These are phyloP conservation scores for Sus cebifrons DNA, from an alignment of 2,797 vertebrate genomes.

Conservation along the genomic window DNA sequence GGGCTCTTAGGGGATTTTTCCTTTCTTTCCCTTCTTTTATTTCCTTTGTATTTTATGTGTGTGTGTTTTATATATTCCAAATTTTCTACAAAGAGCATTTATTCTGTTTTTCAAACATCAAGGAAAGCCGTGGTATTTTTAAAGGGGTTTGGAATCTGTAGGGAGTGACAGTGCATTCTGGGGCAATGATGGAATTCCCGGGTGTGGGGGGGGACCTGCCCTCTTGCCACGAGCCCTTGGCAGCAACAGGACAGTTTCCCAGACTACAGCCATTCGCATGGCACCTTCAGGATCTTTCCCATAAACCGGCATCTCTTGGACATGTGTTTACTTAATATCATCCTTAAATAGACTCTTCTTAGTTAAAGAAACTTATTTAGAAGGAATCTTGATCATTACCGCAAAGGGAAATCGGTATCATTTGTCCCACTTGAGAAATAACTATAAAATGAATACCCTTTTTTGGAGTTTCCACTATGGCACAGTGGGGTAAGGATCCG, in stretches of 20 bases:
- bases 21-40: not conserved
- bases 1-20: not conserved
- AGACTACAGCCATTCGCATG: accelerated
- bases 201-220: not conserved
- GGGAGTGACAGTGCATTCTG: not conserved
- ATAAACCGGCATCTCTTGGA: not conserved
- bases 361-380: conserved; percentile 61
- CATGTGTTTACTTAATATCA: not conserved
- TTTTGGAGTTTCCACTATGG: not conserved
- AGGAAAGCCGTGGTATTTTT: not conserved
- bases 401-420: conserved; percentile 59
- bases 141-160: not conserved
- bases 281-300: not conserved
- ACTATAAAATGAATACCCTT: conserved; percentile 31
- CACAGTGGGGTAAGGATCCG: no score
- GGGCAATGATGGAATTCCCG: not conserved
- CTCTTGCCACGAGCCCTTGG: not conserved
- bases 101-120: conserved; percentile 13
- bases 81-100: not conserved
- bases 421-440: conserved; percentile 69
- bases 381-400: conserved; percentile 52
- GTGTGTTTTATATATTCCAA: not conserved
- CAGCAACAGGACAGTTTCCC: not conserved
- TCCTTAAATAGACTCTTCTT: conserved; percentile 31
- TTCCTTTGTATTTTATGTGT: not conserved